These are phyloP conservation scores for Hipposideros armiger DNA, from an alignment of 2,113 vertebrate genomes.

Conservation along the genomic window DNA sequence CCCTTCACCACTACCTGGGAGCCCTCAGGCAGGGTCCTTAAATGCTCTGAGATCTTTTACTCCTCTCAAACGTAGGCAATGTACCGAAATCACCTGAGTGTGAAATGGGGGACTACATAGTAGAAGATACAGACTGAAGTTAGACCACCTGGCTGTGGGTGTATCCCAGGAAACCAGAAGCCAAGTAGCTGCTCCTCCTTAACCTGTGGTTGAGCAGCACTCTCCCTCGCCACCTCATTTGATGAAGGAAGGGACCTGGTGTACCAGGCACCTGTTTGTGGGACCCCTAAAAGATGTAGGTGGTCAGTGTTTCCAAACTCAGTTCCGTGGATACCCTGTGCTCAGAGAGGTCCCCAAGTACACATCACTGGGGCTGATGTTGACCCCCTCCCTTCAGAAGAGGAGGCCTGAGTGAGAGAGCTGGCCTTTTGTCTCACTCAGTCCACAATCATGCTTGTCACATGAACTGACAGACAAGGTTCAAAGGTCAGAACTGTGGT, in stretches of 20 bases:
- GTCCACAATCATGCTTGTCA: too few relatives aligned
- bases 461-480: neutral
- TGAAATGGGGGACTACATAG: accelerated
- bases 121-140: neutral
- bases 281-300: neutral
- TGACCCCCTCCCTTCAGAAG: too few relatives aligned
- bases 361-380: neutral
- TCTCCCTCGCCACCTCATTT: neutral
- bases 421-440: neutral
- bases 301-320: neutral
- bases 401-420: accelerated
- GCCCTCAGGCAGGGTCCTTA: neutral
- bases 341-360: neutral
- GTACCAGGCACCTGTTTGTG: neutral
- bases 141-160: neutral
- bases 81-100: neutral
- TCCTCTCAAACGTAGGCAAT: neutral
- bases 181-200: neutral
- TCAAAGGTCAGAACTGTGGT: neutral
- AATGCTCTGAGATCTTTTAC: neutral
- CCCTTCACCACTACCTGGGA: too few relatives aligned
- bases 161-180: neutral
- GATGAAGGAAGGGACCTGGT: neutral
- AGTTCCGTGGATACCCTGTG: neutral
- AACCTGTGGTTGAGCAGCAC: neutral